Base-by-base conservation (phyloP, 1,140 invertebrate species). In the Polypedilum pembai region DNA sequence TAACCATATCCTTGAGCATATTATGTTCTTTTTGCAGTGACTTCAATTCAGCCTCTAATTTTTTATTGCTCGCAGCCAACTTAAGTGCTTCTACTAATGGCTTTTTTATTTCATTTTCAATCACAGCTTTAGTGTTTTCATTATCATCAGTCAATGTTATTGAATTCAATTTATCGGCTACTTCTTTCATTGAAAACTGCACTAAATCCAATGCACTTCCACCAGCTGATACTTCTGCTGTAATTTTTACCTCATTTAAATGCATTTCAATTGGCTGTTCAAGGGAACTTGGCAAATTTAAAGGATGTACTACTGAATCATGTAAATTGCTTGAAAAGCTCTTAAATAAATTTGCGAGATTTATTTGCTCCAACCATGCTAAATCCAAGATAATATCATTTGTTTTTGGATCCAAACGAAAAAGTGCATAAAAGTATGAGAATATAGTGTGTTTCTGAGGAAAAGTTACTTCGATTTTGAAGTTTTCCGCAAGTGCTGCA, bases 1-100 rank as follows among this genome's bases (percentile, higher is more conserved):
- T 33, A 3, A 74, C 74, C 74, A 74, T 74, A 8, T 74, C 74
- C 21, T 74, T 74, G 10, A 74, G 74, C 33, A 74, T 65, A 74
- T 65, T 74, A 65, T 74, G 74, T 17, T 74, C 74, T 41, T 74
- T 72, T 8, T 74, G 63, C n/a, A 74, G 8, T 18, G 56, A 66
- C 40, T 63, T 74, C 65, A 74, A 40, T 41, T 74, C 74, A 10
- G 63, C 74, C 69, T 74, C 74, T 24, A 74, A 41, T 74, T 66
- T 74, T 12, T 65, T 74, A 41, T 69, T 69, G 65, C 65, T 69
- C 17, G 65, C 65, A 20, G 65, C 65, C 18, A 69, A 69, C 20
- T 69, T 69, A 8, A 69, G 20, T 18, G 65, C 65, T 20, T 69
- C 65, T 18, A 69, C 65, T 18, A 69, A 18, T 69, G 65, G 65